These are phyloP conservation scores for Mormyrus lacerda DNA, from an alignment of 2,113 vertebrate genomes.

Conservation along the genomic window DNA sequence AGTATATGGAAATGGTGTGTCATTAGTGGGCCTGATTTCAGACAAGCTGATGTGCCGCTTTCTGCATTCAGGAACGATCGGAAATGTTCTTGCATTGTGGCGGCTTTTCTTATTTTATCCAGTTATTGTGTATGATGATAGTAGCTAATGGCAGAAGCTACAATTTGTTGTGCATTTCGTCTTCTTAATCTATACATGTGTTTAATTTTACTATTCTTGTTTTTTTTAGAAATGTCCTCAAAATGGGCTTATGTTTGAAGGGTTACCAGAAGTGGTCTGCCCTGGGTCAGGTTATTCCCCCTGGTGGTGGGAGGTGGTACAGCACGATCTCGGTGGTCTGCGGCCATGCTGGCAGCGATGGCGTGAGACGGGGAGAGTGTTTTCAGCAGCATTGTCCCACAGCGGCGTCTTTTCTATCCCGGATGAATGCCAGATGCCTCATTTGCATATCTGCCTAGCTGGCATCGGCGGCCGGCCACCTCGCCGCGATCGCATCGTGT, in stretches of 20 bases:
- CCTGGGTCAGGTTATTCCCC: background rate
- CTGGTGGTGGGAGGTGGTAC: background rate
- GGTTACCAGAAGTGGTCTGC: background rate
- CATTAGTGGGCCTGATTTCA: background rate
- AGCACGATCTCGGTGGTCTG: background rate
- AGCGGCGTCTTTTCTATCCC: background rate
- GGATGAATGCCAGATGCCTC: constrained; percentile 5
- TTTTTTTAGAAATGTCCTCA: background rate
- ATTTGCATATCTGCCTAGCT: background rate
- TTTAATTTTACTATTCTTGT: background rate
- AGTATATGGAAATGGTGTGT: background rate
- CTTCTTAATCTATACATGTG: background rate
- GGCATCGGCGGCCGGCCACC: background rate
- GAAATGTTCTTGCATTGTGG: background rate
- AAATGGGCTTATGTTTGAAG: background rate
- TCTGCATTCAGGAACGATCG: background rate
- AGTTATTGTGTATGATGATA: background rate
- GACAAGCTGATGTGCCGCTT: background rate
- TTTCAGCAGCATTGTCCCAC: background rate
- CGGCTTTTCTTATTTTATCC: background rate
- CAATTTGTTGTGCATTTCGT: background rate
- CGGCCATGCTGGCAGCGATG: background rate
- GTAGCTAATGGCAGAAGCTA: background rate
- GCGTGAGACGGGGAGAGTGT: background rate
- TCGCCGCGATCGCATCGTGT: background rate